Evolutionary conservation across 2,113 vertebrate genomes (phyloP).

Genomic region (Chaetops frenatus): DNA sequence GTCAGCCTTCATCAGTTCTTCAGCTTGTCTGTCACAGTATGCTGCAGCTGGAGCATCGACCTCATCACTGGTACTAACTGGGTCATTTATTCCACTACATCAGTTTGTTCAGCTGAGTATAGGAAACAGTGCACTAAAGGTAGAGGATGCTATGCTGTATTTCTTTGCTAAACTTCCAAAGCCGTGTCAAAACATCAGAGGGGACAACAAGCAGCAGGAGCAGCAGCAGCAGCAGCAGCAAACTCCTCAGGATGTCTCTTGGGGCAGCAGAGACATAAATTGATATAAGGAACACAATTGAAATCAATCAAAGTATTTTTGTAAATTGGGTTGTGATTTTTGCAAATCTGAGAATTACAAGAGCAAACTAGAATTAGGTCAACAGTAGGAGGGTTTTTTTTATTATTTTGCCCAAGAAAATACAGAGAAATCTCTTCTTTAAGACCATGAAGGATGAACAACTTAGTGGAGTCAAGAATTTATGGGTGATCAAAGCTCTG

Average conservation of each 20-base stretch:
- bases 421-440: neutral
- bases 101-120: neutral
- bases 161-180: neutral
- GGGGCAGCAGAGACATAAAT: neutral
- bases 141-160: neutral
- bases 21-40: neutral
- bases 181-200: neutral
- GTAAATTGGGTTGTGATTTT: neutral
- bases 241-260: neutral
- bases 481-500: neutral
- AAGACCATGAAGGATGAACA: neutral
- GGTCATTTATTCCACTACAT: constrained; percentile 14
- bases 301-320: neutral
- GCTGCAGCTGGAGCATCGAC: neutral
- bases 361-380: neutral
- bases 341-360: neutral
- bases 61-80: neutral
- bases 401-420: neutral
- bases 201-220: neutral
- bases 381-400: neutral
- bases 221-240: neutral
- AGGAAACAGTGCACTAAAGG: neutral
- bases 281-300: neutral
- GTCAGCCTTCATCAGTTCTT: neutral
- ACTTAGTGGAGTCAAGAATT: neutral